These are phyloP conservation scores for Meandrina meandrites DNA, from an alignment of 92 coral and sea anemone species.

Conservation along the genomic window DNA sequence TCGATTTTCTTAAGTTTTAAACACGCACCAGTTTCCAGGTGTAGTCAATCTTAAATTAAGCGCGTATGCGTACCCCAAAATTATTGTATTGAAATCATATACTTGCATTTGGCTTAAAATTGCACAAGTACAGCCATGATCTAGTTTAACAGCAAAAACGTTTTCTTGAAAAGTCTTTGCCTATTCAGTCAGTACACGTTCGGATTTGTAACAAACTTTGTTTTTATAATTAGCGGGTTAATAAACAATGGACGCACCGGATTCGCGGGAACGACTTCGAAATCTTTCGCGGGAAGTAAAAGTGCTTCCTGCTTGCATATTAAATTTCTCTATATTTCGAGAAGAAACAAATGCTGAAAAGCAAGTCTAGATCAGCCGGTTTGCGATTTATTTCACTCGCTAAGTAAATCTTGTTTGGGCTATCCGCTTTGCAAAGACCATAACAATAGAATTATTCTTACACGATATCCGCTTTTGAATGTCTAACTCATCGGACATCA, in stretches of 20 bases:
- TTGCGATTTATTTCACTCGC: background rate
- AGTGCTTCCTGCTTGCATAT: background rate
- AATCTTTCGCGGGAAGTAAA: background rate
- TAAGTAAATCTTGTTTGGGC: constrained; percentile 6
- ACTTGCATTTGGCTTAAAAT: background rate
- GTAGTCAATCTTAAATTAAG: too few species aligned
- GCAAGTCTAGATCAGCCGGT: background rate
- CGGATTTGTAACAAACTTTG: background rate
- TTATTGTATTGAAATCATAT: background rate
- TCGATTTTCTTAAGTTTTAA: too few species aligned
- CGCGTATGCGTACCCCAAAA: background rate
- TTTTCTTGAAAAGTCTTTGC: background rate
- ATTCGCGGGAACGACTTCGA: background rate
- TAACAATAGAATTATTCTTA: constrained; percentile 8
- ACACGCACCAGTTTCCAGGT: too few species aligned
- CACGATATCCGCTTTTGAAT: constrained; percentile 12
- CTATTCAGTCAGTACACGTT: background rate
- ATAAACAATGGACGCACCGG: background rate
- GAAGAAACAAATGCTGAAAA: background rate
- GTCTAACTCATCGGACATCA: background rate
- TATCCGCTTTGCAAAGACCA: constrained; percentile 2
- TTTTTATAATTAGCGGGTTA: background rate
- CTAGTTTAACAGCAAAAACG: background rate
- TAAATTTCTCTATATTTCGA: background rate
- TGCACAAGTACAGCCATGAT: background rate